phyloP scores from a whole-genome alignment of 30 jellyfish, hydroid and myxozoan species.

The Pseudorhiza aurosa region DNA sequence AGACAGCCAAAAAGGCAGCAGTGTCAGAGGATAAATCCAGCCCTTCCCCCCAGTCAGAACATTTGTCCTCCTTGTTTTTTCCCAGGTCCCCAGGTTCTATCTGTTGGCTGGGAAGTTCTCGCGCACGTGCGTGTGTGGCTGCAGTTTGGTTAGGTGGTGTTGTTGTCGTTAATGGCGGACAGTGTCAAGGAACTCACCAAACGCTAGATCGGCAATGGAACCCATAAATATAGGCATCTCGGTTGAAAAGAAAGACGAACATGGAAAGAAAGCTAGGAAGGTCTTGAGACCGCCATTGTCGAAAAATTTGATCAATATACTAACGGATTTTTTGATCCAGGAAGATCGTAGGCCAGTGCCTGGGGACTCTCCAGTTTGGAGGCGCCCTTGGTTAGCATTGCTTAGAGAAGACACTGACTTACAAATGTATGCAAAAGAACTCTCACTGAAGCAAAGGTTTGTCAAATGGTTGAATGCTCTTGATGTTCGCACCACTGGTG shows the following conservation, averaged over 20 bases:
- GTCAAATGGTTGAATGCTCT: slow-evolving; percentile 23
- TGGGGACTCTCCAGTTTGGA: slow-evolving; percentile 27
- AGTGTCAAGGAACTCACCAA: too few relatives aligned
- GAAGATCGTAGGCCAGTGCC: slow-evolving; percentile 30
- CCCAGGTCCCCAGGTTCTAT: too few relatives aligned
- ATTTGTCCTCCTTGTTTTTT: too few relatives aligned
- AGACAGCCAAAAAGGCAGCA: too few relatives aligned
- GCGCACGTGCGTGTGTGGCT: too few relatives aligned
- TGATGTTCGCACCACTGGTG: slow-evolving; percentile 33
- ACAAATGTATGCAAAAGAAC: slow-evolving; percentile 8
- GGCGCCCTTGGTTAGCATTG: slow-evolving; percentile 26
- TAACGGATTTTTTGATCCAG: slow-evolving; percentile 34
- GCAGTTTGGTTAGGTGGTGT: too few relatives aligned
- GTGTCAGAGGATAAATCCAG: too few relatives aligned
- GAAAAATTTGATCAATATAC: neutral
- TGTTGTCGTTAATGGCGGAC: too few relatives aligned
- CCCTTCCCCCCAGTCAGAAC: too few relatives aligned
- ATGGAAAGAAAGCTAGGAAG: neutral
- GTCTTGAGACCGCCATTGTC: slow-evolving; percentile 49
- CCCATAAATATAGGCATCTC: neutral
- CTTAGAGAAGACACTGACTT: slow-evolving; percentile 32
- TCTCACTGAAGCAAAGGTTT: slow-evolving; percentile 24
- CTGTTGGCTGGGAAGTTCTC: too few relatives aligned
- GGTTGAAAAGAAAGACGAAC: neutral
- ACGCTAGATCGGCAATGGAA: too few relatives aligned